These are phyloP conservation scores for Passer montanus DNA, from an alignment of 2,113 vertebrate species.

Conservation along the genomic window DNA sequence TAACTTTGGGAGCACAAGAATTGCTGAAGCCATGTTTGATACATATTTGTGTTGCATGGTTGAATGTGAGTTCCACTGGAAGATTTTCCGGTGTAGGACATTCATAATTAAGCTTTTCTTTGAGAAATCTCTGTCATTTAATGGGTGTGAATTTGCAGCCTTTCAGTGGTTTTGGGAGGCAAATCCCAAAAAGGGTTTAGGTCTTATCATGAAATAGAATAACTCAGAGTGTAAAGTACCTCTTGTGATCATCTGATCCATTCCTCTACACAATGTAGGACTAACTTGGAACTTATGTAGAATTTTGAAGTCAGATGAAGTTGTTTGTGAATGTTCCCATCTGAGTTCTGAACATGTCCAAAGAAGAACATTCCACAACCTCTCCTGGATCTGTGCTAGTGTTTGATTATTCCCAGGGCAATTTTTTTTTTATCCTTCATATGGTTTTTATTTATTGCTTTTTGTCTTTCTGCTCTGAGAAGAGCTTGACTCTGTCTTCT, in stretches of 20 bases:
- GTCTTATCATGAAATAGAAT: neutral
- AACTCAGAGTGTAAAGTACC: neutral
- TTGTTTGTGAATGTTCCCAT: neutral
- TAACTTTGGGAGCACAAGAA: neutral
- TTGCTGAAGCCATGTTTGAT: neutral
- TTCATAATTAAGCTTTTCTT: neutral
- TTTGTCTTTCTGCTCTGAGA: neutral
- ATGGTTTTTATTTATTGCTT: neutral
- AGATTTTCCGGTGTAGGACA: neutral
- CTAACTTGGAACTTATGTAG: neutral
- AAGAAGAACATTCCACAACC: neutral
- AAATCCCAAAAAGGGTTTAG: neutral
- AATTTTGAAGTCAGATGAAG: neutral
- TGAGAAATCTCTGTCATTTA: neutral
- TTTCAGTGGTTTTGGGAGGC: neutral
- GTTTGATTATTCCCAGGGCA: neutral
- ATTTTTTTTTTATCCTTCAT: neutral
- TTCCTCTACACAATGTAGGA: neutral
- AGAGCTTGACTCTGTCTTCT: neutral
- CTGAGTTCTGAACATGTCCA: neutral
- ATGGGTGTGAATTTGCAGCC: neutral
- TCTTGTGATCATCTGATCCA: neutral
- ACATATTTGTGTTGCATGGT: neutral
- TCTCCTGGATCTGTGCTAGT: neutral
- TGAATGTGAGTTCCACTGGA: neutral